Conservation (phyloP, 2,888 invertebrate genomes). For the Chaetoderma sp. region DNA sequence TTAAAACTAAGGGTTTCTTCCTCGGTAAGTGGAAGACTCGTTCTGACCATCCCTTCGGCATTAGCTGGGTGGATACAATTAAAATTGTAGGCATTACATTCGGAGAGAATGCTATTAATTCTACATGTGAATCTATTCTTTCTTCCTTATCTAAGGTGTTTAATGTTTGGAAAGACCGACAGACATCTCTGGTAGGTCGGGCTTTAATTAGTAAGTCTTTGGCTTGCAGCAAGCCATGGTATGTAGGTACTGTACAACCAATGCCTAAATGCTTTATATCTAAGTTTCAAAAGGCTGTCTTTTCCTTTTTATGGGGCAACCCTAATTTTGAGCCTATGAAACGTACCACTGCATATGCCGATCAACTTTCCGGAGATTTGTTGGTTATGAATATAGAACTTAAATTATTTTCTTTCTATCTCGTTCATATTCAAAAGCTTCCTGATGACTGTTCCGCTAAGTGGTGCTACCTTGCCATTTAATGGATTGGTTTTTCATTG, state of each 20-base stretch:
- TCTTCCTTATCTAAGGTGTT: background rate
- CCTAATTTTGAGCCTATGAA: conserved; percentile 9
- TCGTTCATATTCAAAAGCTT: conserved; percentile 16
- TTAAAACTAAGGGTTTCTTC: conserved; percentile 34
- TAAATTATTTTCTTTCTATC: background rate
- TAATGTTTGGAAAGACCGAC: conserved; percentile 4
- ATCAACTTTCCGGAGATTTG: background rate
- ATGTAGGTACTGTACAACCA: background rate
- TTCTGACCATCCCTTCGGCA: conserved; percentile 37
- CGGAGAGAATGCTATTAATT: background rate
- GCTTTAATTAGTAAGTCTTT: conserved; percentile 1
- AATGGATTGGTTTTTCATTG: conserved; percentile 29
- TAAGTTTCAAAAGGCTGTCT: background rate
- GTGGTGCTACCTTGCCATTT: conserved; percentile 28
- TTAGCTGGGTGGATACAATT: conserved; percentile 1
- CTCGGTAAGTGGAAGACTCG: conserved; percentile 37
- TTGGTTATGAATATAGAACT: conserved; percentile 4
- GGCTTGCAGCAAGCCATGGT: conserved; percentile 4
- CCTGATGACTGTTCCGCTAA: conserved; percentile 6
- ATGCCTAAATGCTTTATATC: background rate
- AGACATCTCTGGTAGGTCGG: conserved; percentile 2
- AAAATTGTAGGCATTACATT: conserved; percentile 6
- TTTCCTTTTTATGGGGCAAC: background rate
- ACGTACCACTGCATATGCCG: background rate
- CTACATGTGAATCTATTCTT: background rate